phyloP scores from a whole-genome alignment of 2,797 vertebrate species.

The Malurus splendens region DNA sequence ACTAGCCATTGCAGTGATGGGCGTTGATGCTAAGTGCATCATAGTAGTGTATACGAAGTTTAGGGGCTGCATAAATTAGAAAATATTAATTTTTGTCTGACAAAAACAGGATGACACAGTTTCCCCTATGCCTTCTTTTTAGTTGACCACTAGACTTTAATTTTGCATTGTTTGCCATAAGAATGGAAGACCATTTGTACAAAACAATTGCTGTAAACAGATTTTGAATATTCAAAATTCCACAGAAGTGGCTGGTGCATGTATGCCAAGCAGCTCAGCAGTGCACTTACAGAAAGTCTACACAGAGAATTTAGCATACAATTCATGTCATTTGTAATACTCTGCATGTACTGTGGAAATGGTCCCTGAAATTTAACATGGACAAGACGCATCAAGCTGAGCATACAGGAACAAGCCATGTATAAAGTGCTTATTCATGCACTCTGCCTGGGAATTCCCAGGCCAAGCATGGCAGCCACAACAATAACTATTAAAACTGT shows the following conservation, averaged over 20 bases:
- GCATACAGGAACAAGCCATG: not conserved
- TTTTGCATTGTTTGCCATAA: not conserved
- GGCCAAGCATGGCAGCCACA: fast-evolving
- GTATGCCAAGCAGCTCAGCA: not conserved
- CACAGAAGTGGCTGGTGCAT: not conserved
- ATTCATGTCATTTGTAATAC: not conserved
- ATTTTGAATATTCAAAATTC: not conserved
- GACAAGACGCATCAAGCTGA: not conserved
- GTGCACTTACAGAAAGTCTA: not conserved
- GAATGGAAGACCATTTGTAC: not conserved
- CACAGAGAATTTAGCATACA: not conserved
- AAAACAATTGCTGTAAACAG: not conserved
- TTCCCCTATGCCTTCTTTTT: not conserved
- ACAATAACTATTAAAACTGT: not conserved
- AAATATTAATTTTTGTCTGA: not conserved
- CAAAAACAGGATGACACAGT: not conserved
- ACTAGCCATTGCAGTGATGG: not conserved
- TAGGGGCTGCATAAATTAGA: not conserved
- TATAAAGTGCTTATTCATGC: not conserved
- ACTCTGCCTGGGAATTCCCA: not conserved
- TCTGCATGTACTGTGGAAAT: not conserved
- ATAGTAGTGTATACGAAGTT: not conserved
- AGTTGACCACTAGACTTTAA: not conserved
- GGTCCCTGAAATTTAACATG: not conserved
- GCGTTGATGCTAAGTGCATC: not conserved